Conservation (phyloP, 2,888 invertebrate species). For the Pristionchus japonicus region DNA sequence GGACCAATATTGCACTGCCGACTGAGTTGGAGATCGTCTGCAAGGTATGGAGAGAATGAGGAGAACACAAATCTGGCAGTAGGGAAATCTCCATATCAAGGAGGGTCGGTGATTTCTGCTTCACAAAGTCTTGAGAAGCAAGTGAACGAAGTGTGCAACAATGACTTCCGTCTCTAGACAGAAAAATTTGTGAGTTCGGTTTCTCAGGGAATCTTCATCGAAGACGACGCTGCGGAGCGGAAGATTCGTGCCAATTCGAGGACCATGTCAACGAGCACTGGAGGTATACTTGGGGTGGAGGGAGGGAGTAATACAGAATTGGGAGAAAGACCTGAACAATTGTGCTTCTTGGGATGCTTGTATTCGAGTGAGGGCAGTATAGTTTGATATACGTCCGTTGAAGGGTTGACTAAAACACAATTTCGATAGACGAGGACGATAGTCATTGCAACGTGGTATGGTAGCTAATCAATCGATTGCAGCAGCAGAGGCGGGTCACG, state of each 20-base stretch:
- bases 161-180: too few species aligned
- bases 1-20: conserved; percentile 56
- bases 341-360: not conserved
- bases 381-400: not conserved
- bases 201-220: conserved; percentile 39
- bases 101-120: not conserved
- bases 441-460: not conserved
- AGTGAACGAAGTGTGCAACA: not conserved
- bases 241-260: conserved; percentile 21
- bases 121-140: not conserved
- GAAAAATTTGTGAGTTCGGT: too few species aligned
- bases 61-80: too few species aligned
- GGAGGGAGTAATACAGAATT: too few species aligned
- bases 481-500: not conserved
- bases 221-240: not conserved
- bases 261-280: not conserved
- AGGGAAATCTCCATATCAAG: too few species aligned
- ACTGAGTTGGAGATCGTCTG: conserved; percentile 61
- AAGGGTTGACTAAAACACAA: too few species aligned
- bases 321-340: too few species aligned
- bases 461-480: not conserved
- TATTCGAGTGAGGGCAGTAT: not conserved
- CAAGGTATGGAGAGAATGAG: conserved; percentile 45
- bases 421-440: not conserved
- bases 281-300: too few species aligned